phyloP scores from a whole-genome alignment of 2,888 invertebrate species.

The Calliopum simillimum region DNA sequence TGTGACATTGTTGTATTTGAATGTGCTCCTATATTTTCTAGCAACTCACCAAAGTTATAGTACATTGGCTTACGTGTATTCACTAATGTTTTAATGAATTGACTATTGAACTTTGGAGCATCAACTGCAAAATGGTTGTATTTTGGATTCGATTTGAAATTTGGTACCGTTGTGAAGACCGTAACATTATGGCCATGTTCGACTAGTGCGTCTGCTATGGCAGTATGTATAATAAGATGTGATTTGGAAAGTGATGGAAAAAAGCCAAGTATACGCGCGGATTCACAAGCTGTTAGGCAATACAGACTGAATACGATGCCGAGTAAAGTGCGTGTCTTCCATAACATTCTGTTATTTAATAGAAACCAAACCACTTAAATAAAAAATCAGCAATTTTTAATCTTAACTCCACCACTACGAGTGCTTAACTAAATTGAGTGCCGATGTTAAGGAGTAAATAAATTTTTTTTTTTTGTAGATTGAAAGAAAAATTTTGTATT shows the following conservation, averaged over 20 bases:
- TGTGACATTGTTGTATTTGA: slow-evolving; percentile 47
- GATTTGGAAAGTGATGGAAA: slow-evolving; percentile 58
- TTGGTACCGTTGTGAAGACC: slow-evolving; percentile 51
- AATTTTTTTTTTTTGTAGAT: no score
- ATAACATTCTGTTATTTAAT: no score
- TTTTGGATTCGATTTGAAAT: slow-evolving; percentile 49
- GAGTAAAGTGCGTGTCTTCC: neutral
- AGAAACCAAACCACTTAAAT: no score
- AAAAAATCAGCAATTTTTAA: no score
- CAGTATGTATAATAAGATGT: slow-evolving; percentile 58
- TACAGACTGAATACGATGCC: neutral
- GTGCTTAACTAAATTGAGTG: no score
- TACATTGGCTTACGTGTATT: slow-evolving; percentile 46
- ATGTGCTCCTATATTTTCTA: slow-evolving; percentile 32
- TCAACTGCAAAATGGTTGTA: slow-evolving; percentile 46
- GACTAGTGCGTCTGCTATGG: slow-evolving; percentile 55
- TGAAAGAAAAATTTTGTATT: no score
- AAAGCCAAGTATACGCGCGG: slow-evolving; percentile 58
- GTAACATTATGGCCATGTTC: slow-evolving; percentile 61
- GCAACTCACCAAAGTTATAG: slow-evolving; percentile 38
- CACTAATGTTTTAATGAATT: slow-evolving; percentile 42
- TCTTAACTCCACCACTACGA: no score
- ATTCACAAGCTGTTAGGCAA: neutral
- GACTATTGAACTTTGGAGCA: slow-evolving; percentile 37
- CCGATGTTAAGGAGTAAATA: no score